A percentile compares a stretch with the other conserved stretches of the same genome.
Conservation (phyloP, 2,888 invertebrate genomes). For the Gastrophysa polygoni region DNA sequence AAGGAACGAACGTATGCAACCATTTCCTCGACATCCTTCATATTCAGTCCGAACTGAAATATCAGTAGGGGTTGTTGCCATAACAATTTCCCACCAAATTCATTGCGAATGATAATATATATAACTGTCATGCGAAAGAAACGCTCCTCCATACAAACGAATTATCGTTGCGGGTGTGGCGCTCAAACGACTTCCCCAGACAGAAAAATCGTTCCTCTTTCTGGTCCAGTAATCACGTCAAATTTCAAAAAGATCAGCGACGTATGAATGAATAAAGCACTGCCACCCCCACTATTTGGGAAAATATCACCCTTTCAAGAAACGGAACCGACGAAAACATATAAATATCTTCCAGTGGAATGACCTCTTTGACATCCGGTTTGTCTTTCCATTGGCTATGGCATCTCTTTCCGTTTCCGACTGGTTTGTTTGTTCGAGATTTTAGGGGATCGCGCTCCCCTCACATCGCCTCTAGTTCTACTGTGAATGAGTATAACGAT, state of each 20-base stretch:
- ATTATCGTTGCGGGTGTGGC: conserved; percentile 16
- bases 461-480: conserved; percentile 13
- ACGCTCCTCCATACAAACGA: conserved; percentile 3
- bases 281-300: conserved; percentile 44
- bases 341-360: conserved; percentile 57
- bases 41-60: not conserved
- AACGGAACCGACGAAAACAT: conserved; percentile 51
- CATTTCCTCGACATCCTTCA: not conserved
- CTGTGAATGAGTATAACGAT: conserved; percentile 50
- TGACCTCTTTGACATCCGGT: conserved; percentile 55
- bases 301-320: conserved; percentile 50
- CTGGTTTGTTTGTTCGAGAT: conserved; percentile 50
- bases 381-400: conserved; percentile 52
- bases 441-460: conserved; percentile 24
- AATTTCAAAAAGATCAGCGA: conserved; percentile 35
- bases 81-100: conserved; percentile 14
- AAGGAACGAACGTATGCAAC: not conserved
- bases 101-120: conserved; percentile 7
- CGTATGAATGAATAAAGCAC: conserved; percentile 51
- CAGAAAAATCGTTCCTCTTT: conserved; percentile 32
- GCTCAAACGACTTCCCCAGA: conserved; percentile 1
- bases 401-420: conserved; percentile 53
- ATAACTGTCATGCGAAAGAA: conserved; percentile 9
- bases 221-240: conserved; percentile 36
- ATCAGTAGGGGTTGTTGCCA: not conserved